Conservation (phyloP, 2,888 invertebrate genomes). For the Hoplodrina blanda region DNA sequence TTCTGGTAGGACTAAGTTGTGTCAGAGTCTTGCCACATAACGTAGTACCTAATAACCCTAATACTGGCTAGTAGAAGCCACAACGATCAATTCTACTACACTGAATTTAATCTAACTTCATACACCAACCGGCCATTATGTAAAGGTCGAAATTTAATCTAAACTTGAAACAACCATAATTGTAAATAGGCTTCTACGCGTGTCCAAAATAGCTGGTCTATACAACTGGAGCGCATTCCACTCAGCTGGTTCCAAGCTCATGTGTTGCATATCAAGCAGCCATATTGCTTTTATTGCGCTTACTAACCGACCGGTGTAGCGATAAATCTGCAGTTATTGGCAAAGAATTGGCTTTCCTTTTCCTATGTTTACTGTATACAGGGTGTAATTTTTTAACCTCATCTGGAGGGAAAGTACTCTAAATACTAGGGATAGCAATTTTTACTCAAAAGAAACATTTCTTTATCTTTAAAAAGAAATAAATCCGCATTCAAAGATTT, state of each 20-base stretch:
- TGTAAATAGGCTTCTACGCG: conserved; percentile 5
- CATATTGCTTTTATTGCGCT: conserved; percentile 31
- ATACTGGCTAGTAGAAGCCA: conserved; percentile 4
- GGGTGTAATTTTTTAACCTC: too few relatives aligned
- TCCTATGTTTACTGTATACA: conserved; percentile 1
- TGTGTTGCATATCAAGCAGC: conserved; percentile 27
- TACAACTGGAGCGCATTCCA: conserved; percentile 22
- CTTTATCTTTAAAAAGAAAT: too few relatives aligned
- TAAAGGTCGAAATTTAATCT: conserved; percentile 19
- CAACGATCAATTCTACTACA: conserved; percentile 1
- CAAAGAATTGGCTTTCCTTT: conserved; percentile 16
- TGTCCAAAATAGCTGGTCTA: conserved; percentile 19
- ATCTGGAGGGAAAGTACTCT: too few relatives aligned
- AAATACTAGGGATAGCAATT: too few relatives aligned
- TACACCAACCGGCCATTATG: conserved; percentile 10
- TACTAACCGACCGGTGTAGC: conserved; percentile 4
- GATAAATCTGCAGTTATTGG: conserved; percentile 22
- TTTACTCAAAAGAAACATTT: too few relatives aligned
- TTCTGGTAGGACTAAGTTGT: too few relatives aligned
- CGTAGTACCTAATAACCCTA: background rate
- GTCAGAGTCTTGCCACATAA: background rate
- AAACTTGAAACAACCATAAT: conserved; percentile 26
- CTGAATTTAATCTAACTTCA: conserved; percentile 25
- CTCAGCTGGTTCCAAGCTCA: conserved; percentile 26
- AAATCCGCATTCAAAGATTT: too few relatives aligned